Base-by-base conservation (phyloP, 2,113 vertebrate species). In the Neotoma lepida region DNA sequence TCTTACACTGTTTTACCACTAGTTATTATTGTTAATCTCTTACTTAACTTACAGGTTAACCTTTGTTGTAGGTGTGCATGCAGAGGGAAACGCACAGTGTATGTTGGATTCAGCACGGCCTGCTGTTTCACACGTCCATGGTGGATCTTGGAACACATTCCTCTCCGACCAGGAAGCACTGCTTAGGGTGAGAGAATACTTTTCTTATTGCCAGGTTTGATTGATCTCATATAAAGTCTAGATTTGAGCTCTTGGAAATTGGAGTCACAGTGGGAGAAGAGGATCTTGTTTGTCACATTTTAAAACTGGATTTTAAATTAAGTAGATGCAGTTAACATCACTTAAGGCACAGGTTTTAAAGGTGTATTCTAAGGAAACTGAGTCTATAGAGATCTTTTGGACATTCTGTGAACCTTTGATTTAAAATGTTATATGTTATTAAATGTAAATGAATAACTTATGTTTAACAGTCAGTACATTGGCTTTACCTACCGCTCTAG, bases 231-330 rank as follows among this genome's bases (percentile, higher is more conserved):
- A 61, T 35, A 85, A 78, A 77, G 90, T 70, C 74, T 94, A 82
- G 88, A 86, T 88, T 63, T 92, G 90, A 89, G 74, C 46, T 90
- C 58, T 66, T 71, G 26, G 93, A 94, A 95, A 94, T 0, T 66
- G 56, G 68, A 93, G 71, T 95, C 51, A 93, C 5, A 77, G 26
- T 26, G 80, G 81, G 39, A 95, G 70, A 64, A 51, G 91, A 93
- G 76, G 61, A 77, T 86, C 85, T 68, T 90, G 85, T 95, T 93
- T 86, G 74, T 70, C 71, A 93, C 63, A 63, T 90, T 89, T 87
- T 80, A 94, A 96, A 96, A 17, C 41, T 88, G 26, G 20, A 63
- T 96, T 96, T 97, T 68, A 96, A 85, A 88, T 89, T 84, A 94
- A 91, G 93, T 91, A 80, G 35, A 54, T 33, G 9, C 64, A 81